Evolutionary conservation across 2,797 vertebrate species (phyloP).

Genomic region (Odontamblyopus rebecca): DNA sequence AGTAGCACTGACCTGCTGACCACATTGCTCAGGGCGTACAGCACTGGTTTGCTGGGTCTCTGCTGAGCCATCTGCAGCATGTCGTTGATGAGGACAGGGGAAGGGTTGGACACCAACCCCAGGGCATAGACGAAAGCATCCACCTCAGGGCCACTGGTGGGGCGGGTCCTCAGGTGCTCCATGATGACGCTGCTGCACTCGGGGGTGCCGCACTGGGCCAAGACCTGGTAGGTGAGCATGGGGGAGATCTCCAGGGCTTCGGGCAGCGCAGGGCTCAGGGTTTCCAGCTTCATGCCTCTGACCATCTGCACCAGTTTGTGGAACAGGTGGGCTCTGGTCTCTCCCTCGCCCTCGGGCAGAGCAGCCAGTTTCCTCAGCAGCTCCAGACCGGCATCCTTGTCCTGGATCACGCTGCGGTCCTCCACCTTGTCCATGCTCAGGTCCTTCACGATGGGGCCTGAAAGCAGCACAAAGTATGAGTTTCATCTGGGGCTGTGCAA

Average conservation of each 20-base stretch:
- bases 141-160: constrained; percentile 71
- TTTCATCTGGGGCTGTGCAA: neutral
- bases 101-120: constrained; percentile 86
- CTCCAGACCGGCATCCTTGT: constrained; percentile 76
- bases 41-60: constrained; percentile 84
- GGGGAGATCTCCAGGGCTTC: constrained; percentile 79
- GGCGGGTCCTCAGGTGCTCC: constrained; percentile 81
- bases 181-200: constrained; percentile 88
- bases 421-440: constrained; percentile 83
- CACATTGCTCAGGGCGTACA: constrained; percentile 89
- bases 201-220: constrained; percentile 90
- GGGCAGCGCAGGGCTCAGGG: constrained; percentile 76
- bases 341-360: constrained; percentile 75
- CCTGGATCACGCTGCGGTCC: constrained; percentile 72
- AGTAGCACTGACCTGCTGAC: constrained; percentile 83
- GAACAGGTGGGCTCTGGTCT: constrained; percentile 86
- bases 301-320: constrained; percentile 83
- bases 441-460: constrained; percentile 74
- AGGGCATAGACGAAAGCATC: constrained; percentile 85
- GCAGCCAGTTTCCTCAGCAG: constrained; percentile 82
- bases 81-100: constrained; percentile 79
- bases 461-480: neutral
- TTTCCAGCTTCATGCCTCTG: constrained; percentile 80
- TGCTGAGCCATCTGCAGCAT: constrained; percentile 87
- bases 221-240: constrained; percentile 84